Evolutionary conservation across 2,888 invertebrate species (phyloP).

Genomic region (Dicyrtoma fusca): DNA sequence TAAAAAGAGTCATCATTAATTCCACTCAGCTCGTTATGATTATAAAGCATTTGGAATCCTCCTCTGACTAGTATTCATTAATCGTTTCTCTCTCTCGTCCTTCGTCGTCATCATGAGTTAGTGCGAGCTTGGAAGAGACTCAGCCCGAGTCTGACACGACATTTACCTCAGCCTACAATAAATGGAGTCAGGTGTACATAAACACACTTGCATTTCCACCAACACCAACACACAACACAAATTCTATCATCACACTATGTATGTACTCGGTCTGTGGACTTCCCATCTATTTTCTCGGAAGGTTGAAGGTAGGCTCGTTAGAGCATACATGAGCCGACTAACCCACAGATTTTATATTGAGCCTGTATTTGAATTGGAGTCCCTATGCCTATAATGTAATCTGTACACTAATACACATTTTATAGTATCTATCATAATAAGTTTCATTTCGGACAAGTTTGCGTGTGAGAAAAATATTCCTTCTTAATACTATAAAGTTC

Average conservation of each 20-base stretch:
- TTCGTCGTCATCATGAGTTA: not conserved
- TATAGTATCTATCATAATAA: constrained; percentile 5
- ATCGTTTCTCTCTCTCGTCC: too few species aligned
- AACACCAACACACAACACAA: not conserved
- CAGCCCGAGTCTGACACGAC: constrained; percentile 12
- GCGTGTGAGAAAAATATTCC: constrained; percentile 55
- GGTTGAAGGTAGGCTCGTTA: too few species aligned
- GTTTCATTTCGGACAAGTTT: constrained; percentile 38
- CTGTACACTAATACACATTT: too few species aligned
- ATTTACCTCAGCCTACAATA: constrained; percentile 29
- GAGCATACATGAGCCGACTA: too few species aligned
- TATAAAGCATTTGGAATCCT: constrained; percentile 12
- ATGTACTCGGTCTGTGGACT: too few species aligned
- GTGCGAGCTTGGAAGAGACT: not conserved
- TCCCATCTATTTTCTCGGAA: too few species aligned
- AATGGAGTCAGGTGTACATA: constrained; percentile 22
- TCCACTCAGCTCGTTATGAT: constrained; percentile 22
- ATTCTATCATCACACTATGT: not conserved
- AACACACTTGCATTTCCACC: not conserved
- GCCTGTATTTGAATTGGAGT: too few species aligned
- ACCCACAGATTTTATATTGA: too few species aligned
- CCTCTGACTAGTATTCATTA: constrained; percentile 1
- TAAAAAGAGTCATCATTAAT: constrained; percentile 27
- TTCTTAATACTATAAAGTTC: constrained; percentile 44
- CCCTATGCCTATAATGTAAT: too few species aligned